Base-by-base conservation (phyloP, 1,140 invertebrate species). In the Bursaphelenchus mucronatus region DNA sequence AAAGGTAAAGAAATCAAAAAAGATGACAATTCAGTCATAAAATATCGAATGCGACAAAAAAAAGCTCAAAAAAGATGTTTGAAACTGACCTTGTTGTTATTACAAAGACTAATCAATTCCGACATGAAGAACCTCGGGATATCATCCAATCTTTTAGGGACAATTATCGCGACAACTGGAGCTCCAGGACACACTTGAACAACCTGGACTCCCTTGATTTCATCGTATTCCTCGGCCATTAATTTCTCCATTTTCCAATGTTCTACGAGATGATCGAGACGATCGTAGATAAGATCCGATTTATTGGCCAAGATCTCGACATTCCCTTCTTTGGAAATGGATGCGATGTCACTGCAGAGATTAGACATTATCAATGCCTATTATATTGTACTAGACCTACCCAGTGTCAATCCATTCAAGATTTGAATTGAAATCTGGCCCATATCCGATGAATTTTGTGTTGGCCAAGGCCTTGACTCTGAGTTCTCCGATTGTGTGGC, bases 171-270 rank as follows among this genome's bases (percentile, higher is more conserved):
- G 9, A 76, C 58, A 8, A 79, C 50, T 5, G 79, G 79, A 17
- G 68, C 73, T 30, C 78, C 76, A 15, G 44, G 67, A 61, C 65
- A 61, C n/a, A 68, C 53, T 63, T 72, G 70, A 55, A 78, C 57
- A n/a, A 78, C 59, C 49, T 81, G 79, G 47, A 76, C 69, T 2
- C 76, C 79, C 52, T 66, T 68, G 44, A 81, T 74, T 21, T 51
- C 15, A 10, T 81, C 58, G 47, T 69, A 68, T 45, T 49, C 46
- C 49, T 71, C 64, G 19, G 75, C 70, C 54, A 79, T 61, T 21
- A 71, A 43, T 21, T 67, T 56, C 66, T 79, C 76, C 49, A 81
- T 47, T 30, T 66, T 53, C 79, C 79, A 81, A 61, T 79, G 76
- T 46, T 79, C 73, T 9, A 79, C 79, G 15, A 79, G 54, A 17